Percentiles rank a stretch among this genome's conserved stretches.
These are phyloP conservation scores for Drosophila sturtevanti DNA, from an alignment of 1,140 invertebrate species.

Conservation along the genomic window DNA sequence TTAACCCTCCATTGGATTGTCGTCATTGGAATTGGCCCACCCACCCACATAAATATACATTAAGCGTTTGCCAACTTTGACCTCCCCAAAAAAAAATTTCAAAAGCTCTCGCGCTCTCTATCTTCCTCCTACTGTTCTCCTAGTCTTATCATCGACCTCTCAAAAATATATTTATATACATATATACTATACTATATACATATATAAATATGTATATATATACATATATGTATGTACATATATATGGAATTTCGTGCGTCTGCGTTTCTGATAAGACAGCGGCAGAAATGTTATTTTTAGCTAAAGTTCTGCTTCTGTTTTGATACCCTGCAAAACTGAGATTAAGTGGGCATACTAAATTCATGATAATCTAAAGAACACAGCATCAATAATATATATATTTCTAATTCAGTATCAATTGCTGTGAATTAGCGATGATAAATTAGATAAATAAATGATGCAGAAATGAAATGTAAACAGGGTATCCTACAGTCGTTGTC, in stretches of 20 bases:
- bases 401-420: no score
- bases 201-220: neutral
- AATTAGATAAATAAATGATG: no score
- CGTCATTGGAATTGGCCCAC: constrained; percentile 8
- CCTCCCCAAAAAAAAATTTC: neutral
- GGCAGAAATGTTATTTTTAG: constrained; percentile 15
- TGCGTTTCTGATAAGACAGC: constrained; percentile 16
- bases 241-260: constrained; percentile 10
- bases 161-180: constrained; percentile 1
- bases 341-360: neutral
- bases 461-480: neutral
- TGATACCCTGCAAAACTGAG: neutral
- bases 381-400: no score
- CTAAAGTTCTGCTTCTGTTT: constrained; percentile 10
- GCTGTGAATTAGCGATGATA: no score
- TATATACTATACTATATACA: neutral
- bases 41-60: neutral
- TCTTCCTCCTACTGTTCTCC: neutral
- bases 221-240: neutral
- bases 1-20: constrained; percentile 14
- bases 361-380: no score
- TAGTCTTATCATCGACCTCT: neutral
- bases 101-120: neutral
- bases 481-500: neutral
- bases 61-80: constrained; percentile 6